Evolutionary conservation across 2,113 vertebrate genomes (phyloP).

Genomic region (Trogon surrucura): DNA sequence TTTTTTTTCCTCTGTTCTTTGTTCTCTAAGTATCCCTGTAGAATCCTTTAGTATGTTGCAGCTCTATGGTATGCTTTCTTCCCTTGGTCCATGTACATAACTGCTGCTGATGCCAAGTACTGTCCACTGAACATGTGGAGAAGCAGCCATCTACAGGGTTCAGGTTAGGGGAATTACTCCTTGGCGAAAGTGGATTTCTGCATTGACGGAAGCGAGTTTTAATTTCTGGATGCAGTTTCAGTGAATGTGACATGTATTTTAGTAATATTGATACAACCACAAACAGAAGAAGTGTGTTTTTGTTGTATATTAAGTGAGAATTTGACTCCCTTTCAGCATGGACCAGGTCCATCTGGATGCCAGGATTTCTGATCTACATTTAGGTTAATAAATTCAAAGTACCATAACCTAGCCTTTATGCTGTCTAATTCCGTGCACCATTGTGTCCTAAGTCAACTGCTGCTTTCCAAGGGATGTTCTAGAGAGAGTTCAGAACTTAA

Average conservation of each 20-base stretch:
- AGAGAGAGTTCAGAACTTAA: background rate
- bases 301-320: background rate
- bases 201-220: background rate
- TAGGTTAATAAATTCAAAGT: background rate
- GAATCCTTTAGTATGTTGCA: background rate
- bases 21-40: background rate
- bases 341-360: background rate
- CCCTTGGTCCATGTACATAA: background rate
- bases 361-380: background rate
- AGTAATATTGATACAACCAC: background rate
- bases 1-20: background rate
- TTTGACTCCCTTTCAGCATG: background rate
- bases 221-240: background rate
- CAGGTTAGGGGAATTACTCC: background rate
- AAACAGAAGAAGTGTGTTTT: background rate
- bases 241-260: background rate
- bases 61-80: background rate
- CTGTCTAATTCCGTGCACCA: background rate
- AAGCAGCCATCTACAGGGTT: background rate
- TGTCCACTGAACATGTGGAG: background rate
- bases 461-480: background rate
- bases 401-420: background rate
- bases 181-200: background rate
- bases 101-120: background rate
- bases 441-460: background rate